A percentile compares a stretch with the other conserved stretches of the same genome.
phyloP scores from a whole-genome alignment of 35 echinoderm and acorn worm species.

The Stichopus chloronotus region DNA sequence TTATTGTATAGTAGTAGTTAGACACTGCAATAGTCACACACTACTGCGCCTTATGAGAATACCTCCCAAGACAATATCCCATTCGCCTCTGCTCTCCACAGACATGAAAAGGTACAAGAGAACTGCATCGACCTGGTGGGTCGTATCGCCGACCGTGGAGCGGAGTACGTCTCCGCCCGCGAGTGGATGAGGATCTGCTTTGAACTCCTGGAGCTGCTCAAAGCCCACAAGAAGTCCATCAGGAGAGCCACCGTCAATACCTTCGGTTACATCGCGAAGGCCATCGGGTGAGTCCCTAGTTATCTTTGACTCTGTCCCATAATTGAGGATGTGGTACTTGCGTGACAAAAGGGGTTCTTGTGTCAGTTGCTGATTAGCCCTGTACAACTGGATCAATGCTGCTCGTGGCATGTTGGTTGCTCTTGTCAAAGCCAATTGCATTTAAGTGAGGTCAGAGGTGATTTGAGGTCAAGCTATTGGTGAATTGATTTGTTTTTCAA shows the following conservation, averaged over 20 bases:
- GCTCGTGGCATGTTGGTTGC: too few relatives aligned
- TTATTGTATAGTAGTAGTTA: too few relatives aligned
- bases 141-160: conserved; percentile 93
- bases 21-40: too few relatives aligned
- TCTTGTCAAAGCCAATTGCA: too few relatives aligned
- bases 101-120: conserved; percentile 99
- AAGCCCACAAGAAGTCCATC: conserved; percentile 99
- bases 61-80: too few relatives aligned
- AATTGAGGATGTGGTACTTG: not conserved
- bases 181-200: conserved; percentile 99
- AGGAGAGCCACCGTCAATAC: conserved; percentile 98
- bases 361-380: too few relatives aligned
- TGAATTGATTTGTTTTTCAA: too few relatives aligned
- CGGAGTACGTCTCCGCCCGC: conserved; percentile 91
- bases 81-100: not conserved
- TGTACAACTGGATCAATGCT: too few relatives aligned
- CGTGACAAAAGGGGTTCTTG: not conserved
- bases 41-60: too few relatives aligned
- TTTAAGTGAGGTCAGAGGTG: too few relatives aligned
- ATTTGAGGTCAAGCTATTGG: too few relatives aligned
- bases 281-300: conserved; percentile 83
- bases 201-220: conserved; percentile 95
- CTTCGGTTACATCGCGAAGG: conserved; percentile 98
- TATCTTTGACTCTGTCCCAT: not conserved
- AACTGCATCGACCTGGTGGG: conserved; percentile 99